Conservation (phyloP, 1,140 invertebrate genomes). For the Andricus grossulariae region DNA sequence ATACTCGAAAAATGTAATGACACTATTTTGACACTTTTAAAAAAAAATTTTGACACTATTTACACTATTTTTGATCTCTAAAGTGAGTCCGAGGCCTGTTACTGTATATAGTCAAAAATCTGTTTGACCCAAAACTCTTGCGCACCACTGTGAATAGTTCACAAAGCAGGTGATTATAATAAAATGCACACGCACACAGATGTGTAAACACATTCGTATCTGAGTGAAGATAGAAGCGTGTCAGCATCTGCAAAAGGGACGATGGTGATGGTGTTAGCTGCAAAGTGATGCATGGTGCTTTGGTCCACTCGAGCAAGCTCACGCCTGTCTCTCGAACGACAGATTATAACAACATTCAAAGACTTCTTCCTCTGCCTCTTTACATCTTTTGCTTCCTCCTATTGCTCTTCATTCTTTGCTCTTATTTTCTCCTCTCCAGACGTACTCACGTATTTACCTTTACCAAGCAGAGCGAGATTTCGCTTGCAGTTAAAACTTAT, state of each 20-base stretch:
- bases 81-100: too few species aligned
- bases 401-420: constrained; percentile 34
- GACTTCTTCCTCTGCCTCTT: constrained; percentile 42
- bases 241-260: constrained; percentile 42
- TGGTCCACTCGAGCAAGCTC: constrained; percentile 46
- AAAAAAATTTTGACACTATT: too few species aligned
- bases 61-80: too few species aligned
- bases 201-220: background rate
- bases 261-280: constrained; percentile 44
- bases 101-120: too few species aligned
- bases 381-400: constrained; percentile 32
- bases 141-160: too few species aligned
- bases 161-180: too few species aligned
- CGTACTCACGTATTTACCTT: constrained; percentile 34
- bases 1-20: too few species aligned
- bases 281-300: constrained; percentile 54
- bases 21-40: too few species aligned
- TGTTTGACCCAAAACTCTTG: too few species aligned
- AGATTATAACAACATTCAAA: constrained; percentile 54
- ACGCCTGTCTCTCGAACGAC: constrained; percentile 54
- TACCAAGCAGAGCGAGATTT: constrained; percentile 9
- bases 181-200: background rate
- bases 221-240: constrained; percentile 33
- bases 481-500: background rate
- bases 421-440: constrained; percentile 35